Evolutionary conservation across 30 jellyfish, hydroid and myxozoan species (phyloP).

Genomic region (Pseudorhiza aurosa): DNA sequence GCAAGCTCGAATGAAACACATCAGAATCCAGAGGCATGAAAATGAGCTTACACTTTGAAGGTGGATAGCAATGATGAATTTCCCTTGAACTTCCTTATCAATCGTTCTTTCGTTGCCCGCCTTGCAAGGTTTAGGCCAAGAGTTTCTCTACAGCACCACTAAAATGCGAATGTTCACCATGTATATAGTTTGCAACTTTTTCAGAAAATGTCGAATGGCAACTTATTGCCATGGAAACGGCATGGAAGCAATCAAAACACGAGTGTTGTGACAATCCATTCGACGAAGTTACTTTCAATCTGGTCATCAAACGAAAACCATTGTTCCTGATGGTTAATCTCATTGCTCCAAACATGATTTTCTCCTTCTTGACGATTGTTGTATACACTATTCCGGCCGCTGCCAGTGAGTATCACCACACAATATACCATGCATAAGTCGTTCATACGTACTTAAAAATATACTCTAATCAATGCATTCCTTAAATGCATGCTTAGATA

Average conservation of each 20-base stretch:
- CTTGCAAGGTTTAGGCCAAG: not conserved
- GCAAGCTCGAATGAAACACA: no score
- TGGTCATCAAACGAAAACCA: slow-evolving; percentile 83
- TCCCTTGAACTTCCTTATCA: no score
- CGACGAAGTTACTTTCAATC: slow-evolving; percentile 66
- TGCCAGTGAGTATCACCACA: slow-evolving; percentile 51
- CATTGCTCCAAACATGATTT: slow-evolving; percentile 79
- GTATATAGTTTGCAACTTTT: not conserved
- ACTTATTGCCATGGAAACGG: slow-evolving; percentile 69
- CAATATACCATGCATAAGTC: no score
- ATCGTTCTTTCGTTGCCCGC: no score
- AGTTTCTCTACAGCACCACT: not conserved
- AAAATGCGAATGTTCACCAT: not conserved
- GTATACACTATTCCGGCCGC: slow-evolving; percentile 80
- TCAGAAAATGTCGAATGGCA: slow-evolving; percentile 88
- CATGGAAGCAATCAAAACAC: slow-evolving; percentile 12
- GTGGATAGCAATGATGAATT: no score
- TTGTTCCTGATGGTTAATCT: slow-evolving; percentile 71
- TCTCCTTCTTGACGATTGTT: slow-evolving; percentile 70
- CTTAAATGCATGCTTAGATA: no score
- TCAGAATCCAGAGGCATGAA: no score
- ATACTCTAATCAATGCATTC: no score
- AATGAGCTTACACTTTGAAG: no score
- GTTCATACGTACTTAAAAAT: no score
- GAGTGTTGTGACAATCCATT: slow-evolving; percentile 56